These are phyloP conservation scores for Apamea monoglypha DNA, from an alignment of 2,888 invertebrate genomes.

Conservation along the genomic window DNA sequence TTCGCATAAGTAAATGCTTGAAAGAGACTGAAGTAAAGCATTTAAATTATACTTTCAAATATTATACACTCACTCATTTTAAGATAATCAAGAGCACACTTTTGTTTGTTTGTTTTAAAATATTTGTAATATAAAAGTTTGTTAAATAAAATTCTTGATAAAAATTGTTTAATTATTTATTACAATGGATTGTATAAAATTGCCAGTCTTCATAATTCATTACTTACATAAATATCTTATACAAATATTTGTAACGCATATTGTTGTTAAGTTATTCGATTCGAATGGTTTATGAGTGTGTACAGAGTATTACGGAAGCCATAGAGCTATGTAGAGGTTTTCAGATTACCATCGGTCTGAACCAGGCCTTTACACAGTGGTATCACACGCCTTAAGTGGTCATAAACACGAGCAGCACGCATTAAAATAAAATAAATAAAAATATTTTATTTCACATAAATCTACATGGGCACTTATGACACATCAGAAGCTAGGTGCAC, in stretches of 20 bases:
- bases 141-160: constrained; percentile 85
- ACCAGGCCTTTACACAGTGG: not conserved
- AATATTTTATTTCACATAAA: too few relatives aligned
- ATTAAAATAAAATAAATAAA: too few relatives aligned
- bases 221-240: constrained; percentile 27
- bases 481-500: too few relatives aligned
- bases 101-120: constrained; percentile 75
- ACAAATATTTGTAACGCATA: constrained; percentile 20
- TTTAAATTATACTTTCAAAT: constrained; percentile 55
- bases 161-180: constrained; percentile 77
- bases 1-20: constrained; percentile 60
- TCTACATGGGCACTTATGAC: too few relatives aligned
- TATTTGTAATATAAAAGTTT: constrained; percentile 79
- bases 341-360: not conserved
- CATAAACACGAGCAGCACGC: not conserved
- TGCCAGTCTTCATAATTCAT: constrained; percentile 75
- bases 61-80: constrained; percentile 77
- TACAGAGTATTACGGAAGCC: not conserved
- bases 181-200: constrained; percentile 71
- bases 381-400: not conserved
- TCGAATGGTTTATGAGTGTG: constrained; percentile 3
- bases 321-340: not conserved
- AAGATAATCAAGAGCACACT: constrained; percentile 81
- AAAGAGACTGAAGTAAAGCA: constrained; percentile 66
- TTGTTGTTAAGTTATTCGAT: constrained; percentile 5